Conservation (phyloP, 2,888 invertebrate species). For the Drosophila neutralis region DNA sequence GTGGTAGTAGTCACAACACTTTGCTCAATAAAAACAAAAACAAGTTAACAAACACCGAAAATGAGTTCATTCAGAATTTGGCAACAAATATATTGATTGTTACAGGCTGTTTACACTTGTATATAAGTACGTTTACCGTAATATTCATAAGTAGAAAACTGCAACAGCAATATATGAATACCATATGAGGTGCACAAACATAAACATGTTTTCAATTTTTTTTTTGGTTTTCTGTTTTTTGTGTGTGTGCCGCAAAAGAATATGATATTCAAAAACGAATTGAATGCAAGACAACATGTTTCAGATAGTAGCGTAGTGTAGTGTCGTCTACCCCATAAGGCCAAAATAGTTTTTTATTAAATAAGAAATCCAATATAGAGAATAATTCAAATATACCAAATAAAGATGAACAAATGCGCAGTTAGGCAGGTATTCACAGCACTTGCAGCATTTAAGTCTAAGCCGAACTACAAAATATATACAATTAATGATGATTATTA, state of each 20-base stretch:
- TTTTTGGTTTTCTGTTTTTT: constrained; percentile 30
- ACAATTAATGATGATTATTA: constrained; percentile 32
- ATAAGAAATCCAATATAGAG: constrained; percentile 55
- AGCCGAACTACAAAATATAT: constrained; percentile 22
- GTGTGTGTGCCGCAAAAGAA: constrained; percentile 24
- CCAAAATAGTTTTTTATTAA: constrained; percentile 73
- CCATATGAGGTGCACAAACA: constrained; percentile 4
- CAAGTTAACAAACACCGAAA: constrained; percentile 50
- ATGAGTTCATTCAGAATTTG: constrained; percentile 42
- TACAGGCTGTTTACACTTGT: constrained; percentile 55
- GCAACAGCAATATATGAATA: constrained; percentile 38
- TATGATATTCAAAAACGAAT: constrained; percentile 6
- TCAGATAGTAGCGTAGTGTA: constrained; percentile 55
- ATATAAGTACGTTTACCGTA: constrained; percentile 51
- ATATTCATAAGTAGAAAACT: constrained; percentile 55
- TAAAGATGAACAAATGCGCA: constrained; percentile 30
- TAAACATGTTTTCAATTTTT: constrained; percentile 8
- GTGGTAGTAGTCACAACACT: constrained; percentile 21
- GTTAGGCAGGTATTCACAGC: constrained; percentile 65
- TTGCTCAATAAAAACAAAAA: constrained; percentile 32
- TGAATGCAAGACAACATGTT: constrained; percentile 34
- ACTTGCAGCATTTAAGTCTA: constrained; percentile 67
- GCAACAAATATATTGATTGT: constrained; percentile 31
- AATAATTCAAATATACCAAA: constrained; percentile 50
- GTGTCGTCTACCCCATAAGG: constrained; percentile 64